phyloP scores from a whole-genome alignment of 2,113 vertebrate genomes.

The Laterallus jamaicensis region DNA sequence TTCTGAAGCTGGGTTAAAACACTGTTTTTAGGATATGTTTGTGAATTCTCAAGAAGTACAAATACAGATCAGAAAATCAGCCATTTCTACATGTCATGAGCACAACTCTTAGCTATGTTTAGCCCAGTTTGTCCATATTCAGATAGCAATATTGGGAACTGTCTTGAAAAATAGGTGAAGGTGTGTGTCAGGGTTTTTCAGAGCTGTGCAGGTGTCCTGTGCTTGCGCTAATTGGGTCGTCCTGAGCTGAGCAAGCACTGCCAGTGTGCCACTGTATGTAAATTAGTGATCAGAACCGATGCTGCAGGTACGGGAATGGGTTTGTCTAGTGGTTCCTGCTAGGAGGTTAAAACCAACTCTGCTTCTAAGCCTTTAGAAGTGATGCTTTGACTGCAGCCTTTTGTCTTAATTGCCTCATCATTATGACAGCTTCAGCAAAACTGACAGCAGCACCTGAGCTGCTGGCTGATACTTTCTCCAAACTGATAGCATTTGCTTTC shows the following conservation, averaged over 20 bases:
- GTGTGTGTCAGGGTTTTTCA: neutral
- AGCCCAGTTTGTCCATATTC: neutral
- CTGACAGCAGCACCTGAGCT: neutral
- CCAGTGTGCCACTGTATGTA: neutral
- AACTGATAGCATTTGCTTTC: neutral
- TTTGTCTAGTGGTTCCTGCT: neutral
- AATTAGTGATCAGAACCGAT: neutral
- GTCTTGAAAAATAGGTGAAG: neutral
- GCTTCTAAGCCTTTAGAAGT: neutral
- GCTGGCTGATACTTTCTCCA: neutral
- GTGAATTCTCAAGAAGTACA: neutral
- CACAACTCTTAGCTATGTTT: neutral
- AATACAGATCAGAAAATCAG: neutral
- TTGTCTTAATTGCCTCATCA: neutral
- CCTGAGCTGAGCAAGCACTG: neutral
- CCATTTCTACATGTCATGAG: neutral
- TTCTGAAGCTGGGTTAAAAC: neutral
- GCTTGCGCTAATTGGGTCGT: neutral
- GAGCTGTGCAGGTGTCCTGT: neutral
- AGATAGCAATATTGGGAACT: too few species aligned
- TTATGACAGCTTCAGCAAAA: neutral
- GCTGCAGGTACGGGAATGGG: neutral
- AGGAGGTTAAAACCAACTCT: neutral
- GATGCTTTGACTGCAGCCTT: neutral
- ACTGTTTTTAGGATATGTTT: neutral